Conservation (phyloP, 1,140 invertebrate species). For the Chironomus striatipennis region DNA sequence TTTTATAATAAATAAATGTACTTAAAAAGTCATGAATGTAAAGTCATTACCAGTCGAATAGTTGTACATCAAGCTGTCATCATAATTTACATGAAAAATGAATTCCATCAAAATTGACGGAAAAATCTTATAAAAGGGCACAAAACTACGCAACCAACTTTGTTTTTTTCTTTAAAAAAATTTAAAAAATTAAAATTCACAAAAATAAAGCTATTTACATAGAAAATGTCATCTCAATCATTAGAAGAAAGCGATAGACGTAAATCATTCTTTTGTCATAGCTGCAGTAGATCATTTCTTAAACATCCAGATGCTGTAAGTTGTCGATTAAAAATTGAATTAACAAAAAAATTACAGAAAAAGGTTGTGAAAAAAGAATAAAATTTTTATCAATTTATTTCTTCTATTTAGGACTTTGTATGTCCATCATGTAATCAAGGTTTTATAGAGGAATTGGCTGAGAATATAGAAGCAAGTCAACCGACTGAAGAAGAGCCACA, state of each 20-base stretch:
- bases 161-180: not conserved
- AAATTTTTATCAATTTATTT: not conserved
- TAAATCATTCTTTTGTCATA: constrained; percentile 5
- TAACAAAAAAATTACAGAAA: not conserved
- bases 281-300: not conserved
- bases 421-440: not conserved
- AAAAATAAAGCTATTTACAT: not conserved
- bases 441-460: not conserved
- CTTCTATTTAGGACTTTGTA: not conserved
- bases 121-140: not conserved
- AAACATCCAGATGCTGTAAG: not conserved
- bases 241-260: not conserved
- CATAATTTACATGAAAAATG: not conserved
- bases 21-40: too few relatives aligned
- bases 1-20: too few relatives aligned
- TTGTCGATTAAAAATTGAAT: not conserved
- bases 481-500: not conserved
- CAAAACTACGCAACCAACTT: not conserved
- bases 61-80: not conserved
- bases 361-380: not conserved
- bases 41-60: too few relatives aligned
- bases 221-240: not conserved
- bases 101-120: too few relatives aligned
- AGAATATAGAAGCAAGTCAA: not conserved
- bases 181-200: not conserved